Base-by-base conservation (phyloP, 2,888 invertebrate genomes). In the Melinaea marsaeus region DNA sequence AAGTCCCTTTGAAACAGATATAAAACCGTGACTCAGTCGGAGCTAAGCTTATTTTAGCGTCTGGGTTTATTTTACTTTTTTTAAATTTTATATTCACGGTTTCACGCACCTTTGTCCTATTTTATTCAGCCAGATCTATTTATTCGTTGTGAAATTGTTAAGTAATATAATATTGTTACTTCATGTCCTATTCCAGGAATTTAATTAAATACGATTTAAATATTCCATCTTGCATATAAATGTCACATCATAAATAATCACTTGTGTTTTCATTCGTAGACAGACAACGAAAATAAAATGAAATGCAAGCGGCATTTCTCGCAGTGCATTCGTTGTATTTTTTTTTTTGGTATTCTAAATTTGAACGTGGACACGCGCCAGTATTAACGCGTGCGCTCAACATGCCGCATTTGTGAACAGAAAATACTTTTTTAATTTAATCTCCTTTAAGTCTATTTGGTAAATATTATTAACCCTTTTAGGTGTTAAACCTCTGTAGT, bases 281-380 rank as follows among this genome's bases (percentile, higher is more conserved):
- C 73, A 68, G 72, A 72, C 74, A 74, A 76, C 80, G 69, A 81
- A 82, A 83, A 83, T 85, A 83, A 85, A 83, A 75, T 78, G 76
- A 77, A 80, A 79, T 22, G 22, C 78, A 77, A 77, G 79, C 76
- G 84, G 88, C 88, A 85, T 88, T 85, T 87, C 87, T 84, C 79
- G 85, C 84, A 79, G 81, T 85, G 86, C 88, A 84, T 48, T 77
- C 75, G 75, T 71, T 76, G 74, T 79, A 78, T 80, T 82, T 83
- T 84, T 83, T 84, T 84, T 85, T 82, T 83, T 85, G 77, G 75
- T 80, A 78, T 82, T 90, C 90, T 90, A 90, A 87, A 77, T 89
- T 86, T 82, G 88, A 84, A 85, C 82, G 84, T 84, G 85, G 84
- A 82, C 83, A 80, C 88, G 84, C 81, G 88, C 88, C 88, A 89